A percentile compares a stretch with the other conserved stretches of the same genome.
phyloP scores from a whole-genome alignment of 1,140 invertebrate species.

The Scylla paramamosain region DNA sequence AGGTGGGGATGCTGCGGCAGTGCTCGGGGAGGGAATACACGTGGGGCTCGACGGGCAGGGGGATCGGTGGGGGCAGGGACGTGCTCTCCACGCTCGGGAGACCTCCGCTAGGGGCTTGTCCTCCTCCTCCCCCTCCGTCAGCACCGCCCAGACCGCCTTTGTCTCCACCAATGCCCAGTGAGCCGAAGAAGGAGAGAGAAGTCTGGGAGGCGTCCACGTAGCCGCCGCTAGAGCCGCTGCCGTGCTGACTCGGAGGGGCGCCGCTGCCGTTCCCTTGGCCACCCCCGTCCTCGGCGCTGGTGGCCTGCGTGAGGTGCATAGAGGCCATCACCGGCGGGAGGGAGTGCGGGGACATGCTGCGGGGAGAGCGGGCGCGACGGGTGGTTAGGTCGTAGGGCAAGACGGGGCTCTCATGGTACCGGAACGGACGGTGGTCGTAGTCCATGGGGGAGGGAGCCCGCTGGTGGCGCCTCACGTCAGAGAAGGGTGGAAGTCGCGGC shows the following conservation, averaged over 20 bases:
- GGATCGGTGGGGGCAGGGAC: slow-evolving; percentile 79
- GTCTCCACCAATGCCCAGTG: slow-evolving; percentile 58
- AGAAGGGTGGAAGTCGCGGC: slow-evolving; percentile 78
- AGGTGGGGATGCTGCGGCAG: slow-evolving; percentile 71
- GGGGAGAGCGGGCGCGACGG: slow-evolving; percentile 42
- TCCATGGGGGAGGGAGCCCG: slow-evolving; percentile 60
- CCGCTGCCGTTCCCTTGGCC: slow-evolving; percentile 68
- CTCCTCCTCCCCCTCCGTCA: slow-evolving; percentile 62
- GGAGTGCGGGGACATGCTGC: slow-evolving; percentile 63
- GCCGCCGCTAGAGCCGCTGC: slow-evolving; percentile 45
- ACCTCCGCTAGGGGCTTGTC: slow-evolving; percentile 51
- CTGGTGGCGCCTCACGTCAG: slow-evolving; percentile 76
- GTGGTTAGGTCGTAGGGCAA: slow-evolving; percentile 69
- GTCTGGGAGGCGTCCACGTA: slow-evolving; percentile 65
- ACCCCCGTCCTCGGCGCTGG: slow-evolving; percentile 69
- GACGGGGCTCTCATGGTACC: slow-evolving; percentile 69
- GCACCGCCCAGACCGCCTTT: slow-evolving; percentile 67
- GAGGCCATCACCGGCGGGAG: slow-evolving; percentile 60
- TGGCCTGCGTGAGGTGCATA: slow-evolving; percentile 63
- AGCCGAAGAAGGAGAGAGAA: slow-evolving; percentile 60
- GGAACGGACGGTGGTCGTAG: slow-evolving; percentile 77
- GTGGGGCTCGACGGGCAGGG: slow-evolving; percentile 85
- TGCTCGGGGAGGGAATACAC: slow-evolving; percentile 86
- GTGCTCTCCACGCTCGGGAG: slow-evolving; percentile 79
- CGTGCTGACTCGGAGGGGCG: slow-evolving; percentile 58